Conservation (phyloP, 2,888 invertebrate species). For the Drosophila incognita region DNA sequence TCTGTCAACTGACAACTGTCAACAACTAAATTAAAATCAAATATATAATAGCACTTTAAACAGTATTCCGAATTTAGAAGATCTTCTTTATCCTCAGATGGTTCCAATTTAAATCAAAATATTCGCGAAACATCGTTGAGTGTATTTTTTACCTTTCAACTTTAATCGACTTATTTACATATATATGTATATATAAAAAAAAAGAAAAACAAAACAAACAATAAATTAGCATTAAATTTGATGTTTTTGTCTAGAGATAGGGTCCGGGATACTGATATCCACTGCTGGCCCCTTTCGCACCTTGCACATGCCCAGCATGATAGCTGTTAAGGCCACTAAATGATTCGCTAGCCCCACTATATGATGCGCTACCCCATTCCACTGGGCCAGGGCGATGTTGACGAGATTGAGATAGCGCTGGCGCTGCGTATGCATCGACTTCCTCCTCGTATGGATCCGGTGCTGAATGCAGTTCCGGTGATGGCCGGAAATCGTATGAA, state of each 20-base stretch:
- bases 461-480: slow-evolving; percentile 48
- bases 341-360: slow-evolving; percentile 55
- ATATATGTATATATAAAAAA: slow-evolving; percentile 40
- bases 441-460: slow-evolving; percentile 49
- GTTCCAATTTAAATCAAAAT: neutral
- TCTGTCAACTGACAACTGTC: neutral
- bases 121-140: neutral
- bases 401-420: slow-evolving; percentile 32
- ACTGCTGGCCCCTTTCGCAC: slow-evolving; percentile 61
- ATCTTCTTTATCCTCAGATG: neutral
- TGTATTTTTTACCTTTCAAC: neutral
- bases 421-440: slow-evolving; percentile 46
- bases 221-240: slow-evolving; percentile 40
- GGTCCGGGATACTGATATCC: slow-evolving; percentile 74
- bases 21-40: neutral
- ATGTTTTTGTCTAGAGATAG: slow-evolving; percentile 45
- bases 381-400: slow-evolving; percentile 53
- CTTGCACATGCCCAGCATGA: slow-evolving; percentile 78
- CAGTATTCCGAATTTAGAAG: neutral
- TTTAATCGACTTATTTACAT: slow-evolving; percentile 34
- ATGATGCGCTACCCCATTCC: slow-evolving; percentile 50
- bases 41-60: neutral
- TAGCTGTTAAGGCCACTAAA: slow-evolving; percentile 82
- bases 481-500: slow-evolving; percentile 64
- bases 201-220: slow-evolving; percentile 47